Percentiles rank a stretch among this genome's conserved stretches.
These are phyloP conservation scores for Gyrodactylus bullatarudis DNA, from an alignment of 1,140 invertebrate genomes.

Conservation along the genomic window DNA sequence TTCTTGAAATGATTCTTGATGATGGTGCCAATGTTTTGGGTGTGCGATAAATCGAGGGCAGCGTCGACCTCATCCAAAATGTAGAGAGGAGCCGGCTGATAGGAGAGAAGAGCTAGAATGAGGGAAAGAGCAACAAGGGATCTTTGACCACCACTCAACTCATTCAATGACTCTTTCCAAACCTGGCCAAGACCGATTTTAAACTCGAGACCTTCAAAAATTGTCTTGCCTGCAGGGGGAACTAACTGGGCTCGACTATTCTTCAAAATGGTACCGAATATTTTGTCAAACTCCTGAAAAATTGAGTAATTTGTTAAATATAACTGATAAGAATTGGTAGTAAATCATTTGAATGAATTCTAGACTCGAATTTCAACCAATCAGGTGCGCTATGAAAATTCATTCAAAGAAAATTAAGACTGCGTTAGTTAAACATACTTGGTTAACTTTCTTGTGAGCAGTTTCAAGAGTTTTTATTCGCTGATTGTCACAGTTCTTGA, in stretches of 20 bases:
- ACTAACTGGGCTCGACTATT: slow-evolving; percentile 49
- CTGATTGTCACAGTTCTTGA: background rate
- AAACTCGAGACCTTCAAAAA: slow-evolving; percentile 56
- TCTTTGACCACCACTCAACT: slow-evolving; percentile 75
- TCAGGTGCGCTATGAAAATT: too few species aligned
- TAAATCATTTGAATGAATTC: too few species aligned
- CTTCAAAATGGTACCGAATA: slow-evolving; percentile 58
- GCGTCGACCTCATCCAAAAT: slow-evolving; percentile 97
- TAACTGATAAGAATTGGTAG: too few species aligned
- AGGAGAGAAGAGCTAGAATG: slow-evolving; percentile 70
- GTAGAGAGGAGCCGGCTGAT: slow-evolving; percentile 86
- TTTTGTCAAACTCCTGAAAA: slow-evolving; percentile 59
- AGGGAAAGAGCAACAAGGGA: slow-evolving; percentile 79
- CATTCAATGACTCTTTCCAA: slow-evolving; percentile 78
- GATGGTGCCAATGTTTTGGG: slow-evolving; percentile 90
- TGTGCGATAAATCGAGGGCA: slow-evolving; percentile 81
- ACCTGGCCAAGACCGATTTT: slow-evolving; percentile 60
- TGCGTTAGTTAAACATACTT: too few species aligned
- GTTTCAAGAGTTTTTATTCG: background rate
- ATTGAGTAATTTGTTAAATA: too few species aligned
- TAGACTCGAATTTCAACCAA: too few species aligned
- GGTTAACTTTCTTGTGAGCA: background rate
- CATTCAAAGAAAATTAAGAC: too few species aligned
- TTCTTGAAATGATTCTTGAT: slow-evolving; percentile 61
- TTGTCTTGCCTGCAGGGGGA: slow-evolving; percentile 33